These are phyloP conservation scores for Balaenoptera acutorostrata DNA, from an alignment of 2,113 vertebrate species.

Conservation along the genomic window DNA sequence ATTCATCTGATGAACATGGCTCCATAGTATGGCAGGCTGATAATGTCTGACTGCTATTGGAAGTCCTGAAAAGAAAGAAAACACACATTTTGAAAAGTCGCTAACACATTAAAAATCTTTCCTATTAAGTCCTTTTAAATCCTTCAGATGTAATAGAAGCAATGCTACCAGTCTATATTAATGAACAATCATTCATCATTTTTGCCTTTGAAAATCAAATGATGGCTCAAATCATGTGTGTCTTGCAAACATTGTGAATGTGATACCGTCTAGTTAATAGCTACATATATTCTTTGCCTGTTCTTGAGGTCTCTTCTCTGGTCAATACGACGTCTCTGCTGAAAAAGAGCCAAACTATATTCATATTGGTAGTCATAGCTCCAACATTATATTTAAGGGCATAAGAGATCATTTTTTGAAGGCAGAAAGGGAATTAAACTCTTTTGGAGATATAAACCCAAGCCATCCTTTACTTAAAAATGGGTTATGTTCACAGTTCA, in stretches of 20 bases:
- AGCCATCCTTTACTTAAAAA: constrained; percentile 40
- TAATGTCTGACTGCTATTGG: constrained; percentile 91
- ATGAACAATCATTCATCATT: not conserved
- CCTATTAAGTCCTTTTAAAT: constrained; percentile 3
- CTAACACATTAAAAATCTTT: not conserved
- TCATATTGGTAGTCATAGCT: not conserved
- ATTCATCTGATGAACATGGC: constrained; percentile 93
- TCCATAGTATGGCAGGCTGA: constrained; percentile 94
- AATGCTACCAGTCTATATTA: not conserved
- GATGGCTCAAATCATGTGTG: not conserved
- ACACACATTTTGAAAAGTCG: not conserved
- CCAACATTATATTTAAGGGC: constrained; percentile 13
- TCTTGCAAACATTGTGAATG: not conserved
- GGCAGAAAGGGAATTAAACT: not conserved
- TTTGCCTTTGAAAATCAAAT: constrained; percentile 15
- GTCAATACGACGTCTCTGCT: not conserved
- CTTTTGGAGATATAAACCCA: constrained; percentile 24
- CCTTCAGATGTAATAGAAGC: not conserved
- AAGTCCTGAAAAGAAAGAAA: constrained; percentile 83
- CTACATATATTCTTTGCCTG: not conserved
- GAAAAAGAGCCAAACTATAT: not conserved
- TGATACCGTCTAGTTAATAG: not conserved
- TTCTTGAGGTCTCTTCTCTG: not conserved
- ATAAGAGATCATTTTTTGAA: not conserved
- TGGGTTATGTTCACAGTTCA: not conserved